Evolutionary conservation across 1,140 invertebrate genomes (phyloP).

Genomic region (Apis cerana): DNA sequence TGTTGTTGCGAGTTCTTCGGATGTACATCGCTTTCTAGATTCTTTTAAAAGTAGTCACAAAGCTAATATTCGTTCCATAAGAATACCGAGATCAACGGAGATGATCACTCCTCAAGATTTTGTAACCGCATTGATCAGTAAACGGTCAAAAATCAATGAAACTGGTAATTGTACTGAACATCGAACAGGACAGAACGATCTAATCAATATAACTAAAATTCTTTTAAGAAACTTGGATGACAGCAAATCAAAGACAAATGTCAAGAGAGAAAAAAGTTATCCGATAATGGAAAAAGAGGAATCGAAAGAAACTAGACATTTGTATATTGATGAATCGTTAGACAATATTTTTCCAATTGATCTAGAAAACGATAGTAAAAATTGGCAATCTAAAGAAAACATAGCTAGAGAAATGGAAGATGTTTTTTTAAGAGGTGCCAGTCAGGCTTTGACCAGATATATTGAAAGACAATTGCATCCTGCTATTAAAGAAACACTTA

Average conservation of each 20-base stretch:
- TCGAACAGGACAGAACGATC: background rate
- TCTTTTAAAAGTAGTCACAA: constrained; percentile 17
- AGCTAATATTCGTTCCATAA: background rate
- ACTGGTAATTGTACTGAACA: constrained; percentile 17
- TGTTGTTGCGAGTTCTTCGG: background rate
- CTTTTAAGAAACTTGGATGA: background rate
- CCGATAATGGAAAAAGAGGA: constrained; percentile 25
- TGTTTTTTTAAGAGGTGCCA: constrained; percentile 89
- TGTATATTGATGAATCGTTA: constrained; percentile 35
- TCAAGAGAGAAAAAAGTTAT: constrained; percentile 46
- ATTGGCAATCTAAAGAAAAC: constrained; percentile 81
- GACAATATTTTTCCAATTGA: constrained; percentile 45
- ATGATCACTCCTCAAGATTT: constrained; percentile 65
- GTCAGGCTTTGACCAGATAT: constrained; percentile 89
- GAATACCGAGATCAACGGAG: constrained; percentile 36
- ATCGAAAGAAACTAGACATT: constrained; percentile 58
- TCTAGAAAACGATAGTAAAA: constrained; percentile 46
- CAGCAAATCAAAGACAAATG: constrained; percentile 19
- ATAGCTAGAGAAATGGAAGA: constrained; percentile 91
- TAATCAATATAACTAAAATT: background rate
- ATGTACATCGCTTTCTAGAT: constrained; percentile 5
- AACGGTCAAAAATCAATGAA: background rate
- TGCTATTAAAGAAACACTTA: constrained; percentile 91
- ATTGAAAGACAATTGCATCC: constrained; percentile 91
- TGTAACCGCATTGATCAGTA: constrained; percentile 46